Conservation (phyloP, 2,797 vertebrate genomes). For the Fundulus diaphanus region DNA sequence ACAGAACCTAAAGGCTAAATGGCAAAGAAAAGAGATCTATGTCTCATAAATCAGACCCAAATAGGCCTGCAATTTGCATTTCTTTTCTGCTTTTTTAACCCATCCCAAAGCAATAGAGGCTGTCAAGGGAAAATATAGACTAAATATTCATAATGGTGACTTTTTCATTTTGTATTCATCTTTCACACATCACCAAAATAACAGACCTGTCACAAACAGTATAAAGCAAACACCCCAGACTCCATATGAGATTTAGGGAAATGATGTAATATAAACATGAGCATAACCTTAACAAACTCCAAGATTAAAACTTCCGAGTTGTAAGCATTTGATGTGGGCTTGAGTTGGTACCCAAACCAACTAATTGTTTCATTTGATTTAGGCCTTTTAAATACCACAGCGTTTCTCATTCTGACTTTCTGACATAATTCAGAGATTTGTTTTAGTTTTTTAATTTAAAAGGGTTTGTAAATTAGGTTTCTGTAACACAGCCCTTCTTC, state of each 20-base stretch:
- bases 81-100: not conserved
- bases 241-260: not conserved
- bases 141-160: not conserved
- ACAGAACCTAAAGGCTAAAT: not conserved
- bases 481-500: not conserved
- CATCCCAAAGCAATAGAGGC: not conserved
- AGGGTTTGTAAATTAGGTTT: slow-evolving; percentile 5
- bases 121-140: not conserved
- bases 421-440: not conserved
- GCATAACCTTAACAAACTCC: slow-evolving; percentile 21
- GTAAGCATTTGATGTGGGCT: slow-evolving; percentile 30
- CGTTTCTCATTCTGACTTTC: slow-evolving; percentile 13
- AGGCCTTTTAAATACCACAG: not conserved
- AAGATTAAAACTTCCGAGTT: not conserved
- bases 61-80: not conserved
- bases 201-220: not conserved
- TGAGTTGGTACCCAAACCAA: slow-evolving; percentile 15
- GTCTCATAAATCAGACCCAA: not conserved
- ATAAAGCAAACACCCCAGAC: not conserved
- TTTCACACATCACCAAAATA: not conserved
- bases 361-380: slow-evolving; percentile 1
- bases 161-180: slow-evolving; percentile 2
- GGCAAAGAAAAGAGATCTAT: not conserved
- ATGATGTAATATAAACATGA: slow-evolving; percentile 6
- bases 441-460: not conserved